Base-by-base conservation (phyloP, 53 echinoderm and acorn worm species). In the Hippasteria phrygiana region DNA sequence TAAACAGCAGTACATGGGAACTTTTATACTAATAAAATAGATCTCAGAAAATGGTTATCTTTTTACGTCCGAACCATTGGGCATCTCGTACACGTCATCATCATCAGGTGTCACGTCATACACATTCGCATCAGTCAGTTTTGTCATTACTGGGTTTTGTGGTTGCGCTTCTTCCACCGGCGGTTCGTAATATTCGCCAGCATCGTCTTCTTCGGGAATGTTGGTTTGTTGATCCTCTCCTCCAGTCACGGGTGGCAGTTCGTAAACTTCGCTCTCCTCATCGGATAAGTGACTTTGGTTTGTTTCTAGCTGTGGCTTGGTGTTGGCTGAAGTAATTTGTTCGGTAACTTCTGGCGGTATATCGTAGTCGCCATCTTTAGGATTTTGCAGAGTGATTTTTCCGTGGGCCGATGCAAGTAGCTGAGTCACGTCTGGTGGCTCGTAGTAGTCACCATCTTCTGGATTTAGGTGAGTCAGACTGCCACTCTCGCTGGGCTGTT, bases 91-190 rank as follows among this genome's bases (percentile, higher is more conserved):
- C 3, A 50, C 85, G 53, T 71, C 50, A 24, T 47, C 56, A 4
- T 79, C 85, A 11, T 70, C 39, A 32, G 85, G 85, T 16, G 85
- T 24, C 11, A 85, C 85, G 70, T 85, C 85, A 45, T 85, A 85
- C 5, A 70, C 20, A 48, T 85, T 70, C 5, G 48, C 85, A 38
- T 70, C 27, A 38, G 79, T 10, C 69, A 8, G 2, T 36, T 46
- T 27, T 20, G 40, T 51, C 75, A 16, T 51, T 51, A 75, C 51
- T 34, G 50, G 71, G 39, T 22, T 75, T 50, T 28, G 22, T 41
- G 33, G 12, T 12, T 22, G 72, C 1, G 34, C 12, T 22, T 14
- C 41, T 32, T 75, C 75, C 47, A 41, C 13, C 43, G 78, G 78
- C 1, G 78, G 78, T 48, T 78, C 78, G 24, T 6, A 35, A 40